These are phyloP conservation scores for Epinotia brunnichana DNA, from an alignment of 2,888 invertebrate species.

Conservation along the genomic window DNA sequence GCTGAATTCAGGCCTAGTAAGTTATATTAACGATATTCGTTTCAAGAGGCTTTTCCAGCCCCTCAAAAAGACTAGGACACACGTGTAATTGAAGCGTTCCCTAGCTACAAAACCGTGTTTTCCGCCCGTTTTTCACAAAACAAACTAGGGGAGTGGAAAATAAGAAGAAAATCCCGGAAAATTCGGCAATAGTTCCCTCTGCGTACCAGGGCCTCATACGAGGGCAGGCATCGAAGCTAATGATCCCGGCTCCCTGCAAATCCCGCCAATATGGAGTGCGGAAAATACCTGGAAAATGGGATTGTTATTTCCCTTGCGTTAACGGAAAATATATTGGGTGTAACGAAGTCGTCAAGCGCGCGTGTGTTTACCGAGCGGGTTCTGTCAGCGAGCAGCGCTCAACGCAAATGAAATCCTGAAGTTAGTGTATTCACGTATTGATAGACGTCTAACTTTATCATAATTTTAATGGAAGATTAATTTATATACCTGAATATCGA, in stretches of 20 bases:
- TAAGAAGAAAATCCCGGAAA: constrained; percentile 69
- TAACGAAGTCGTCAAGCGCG: constrained; percentile 54
- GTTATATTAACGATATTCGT: background rate
- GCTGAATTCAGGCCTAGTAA: background rate
- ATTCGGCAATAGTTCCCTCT: constrained; percentile 72
- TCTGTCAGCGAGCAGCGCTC: constrained; percentile 21
- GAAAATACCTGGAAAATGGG: constrained; percentile 81
- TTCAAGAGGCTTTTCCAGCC: constrained; percentile 1
- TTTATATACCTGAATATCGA: background rate
- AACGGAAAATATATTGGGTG: constrained; percentile 56
- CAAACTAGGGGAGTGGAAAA: constrained; percentile 56
- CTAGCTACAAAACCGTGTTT: constrained; percentile 24
- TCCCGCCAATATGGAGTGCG: constrained; percentile 80
- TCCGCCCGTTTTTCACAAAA: constrained; percentile 52
- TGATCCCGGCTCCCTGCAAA: constrained; percentile 75
- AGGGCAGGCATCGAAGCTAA: constrained; percentile 69
- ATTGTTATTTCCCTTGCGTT: constrained; percentile 63
- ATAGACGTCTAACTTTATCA: background rate
- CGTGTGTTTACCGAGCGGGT: constrained; percentile 55
- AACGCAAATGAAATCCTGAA: background rate
- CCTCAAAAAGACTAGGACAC: constrained; percentile 25
- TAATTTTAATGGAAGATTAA: background rate
- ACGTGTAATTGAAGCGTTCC: constrained; percentile 34
- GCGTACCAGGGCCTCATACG: constrained; percentile 64
- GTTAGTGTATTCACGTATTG: background rate